Evolutionary conservation across 2,797 vertebrate genomes (phyloP), one percentile per base, ranked within the genome.

Genomic region (Sebastes oblongus): DNA sequence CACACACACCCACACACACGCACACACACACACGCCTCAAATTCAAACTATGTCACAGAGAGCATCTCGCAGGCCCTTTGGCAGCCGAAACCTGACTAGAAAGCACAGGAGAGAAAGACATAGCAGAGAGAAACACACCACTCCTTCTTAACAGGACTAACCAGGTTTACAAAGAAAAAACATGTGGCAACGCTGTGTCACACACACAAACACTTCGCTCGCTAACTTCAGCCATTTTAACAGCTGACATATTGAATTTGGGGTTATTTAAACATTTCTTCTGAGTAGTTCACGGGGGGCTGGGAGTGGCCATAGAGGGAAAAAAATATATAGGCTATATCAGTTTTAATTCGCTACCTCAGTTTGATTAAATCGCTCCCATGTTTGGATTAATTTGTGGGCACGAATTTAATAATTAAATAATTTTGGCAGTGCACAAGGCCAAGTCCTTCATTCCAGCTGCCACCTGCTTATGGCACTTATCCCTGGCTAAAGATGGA

Each of bases 91-190:
- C 94, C 52, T 62, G 66, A 75, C 60, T 22, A 73, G 75, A 89
- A 55, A 72, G 59, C 34, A 9, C 10, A 25, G 13, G 16, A 78
- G 58, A 68, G 60, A 77, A 6, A 67, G 74, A 76, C 65, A 46
- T 10, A 60, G 58, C 68, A 61, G 24, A 39, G 29, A 66, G 71
- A 60, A 66, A 70, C 54, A 77, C 32, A 81, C 90, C 92, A 87
- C 88, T 92, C 88, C 85, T 66, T 60, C 85, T 66, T 60, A 94
- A 94, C 92, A 87, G 91, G 92, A 88, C 80, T 54, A 91, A 93
- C 93, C 88, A 92, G 93, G 86, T 92, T 66, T 74, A 61, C 77
- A 64, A 54, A 85, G 56, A 39, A 34, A 61, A 72, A 24, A 61
- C 27, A 54, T 25, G 0, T 14, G 58, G 74, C 72, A 61, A 84